Base-by-base conservation (phyloP, 1,140 invertebrate species). In the Musca domestica region DNA sequence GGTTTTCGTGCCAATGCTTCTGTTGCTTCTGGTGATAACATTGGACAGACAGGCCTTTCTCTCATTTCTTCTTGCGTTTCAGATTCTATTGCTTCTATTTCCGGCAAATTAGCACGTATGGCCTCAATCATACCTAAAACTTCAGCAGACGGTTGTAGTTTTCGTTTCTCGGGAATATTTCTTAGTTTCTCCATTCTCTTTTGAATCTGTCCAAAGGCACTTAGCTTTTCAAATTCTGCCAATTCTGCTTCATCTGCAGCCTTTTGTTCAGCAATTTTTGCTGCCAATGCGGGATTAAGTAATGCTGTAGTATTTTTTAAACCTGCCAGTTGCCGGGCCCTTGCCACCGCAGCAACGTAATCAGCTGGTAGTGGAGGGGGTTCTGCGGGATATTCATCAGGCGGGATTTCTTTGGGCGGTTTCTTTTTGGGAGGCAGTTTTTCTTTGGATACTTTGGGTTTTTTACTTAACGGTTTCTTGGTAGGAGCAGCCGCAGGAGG, bases 171-270 rank as follows among this genome's bases (percentile, higher is more conserved):
- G 0, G 56, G 27, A 41, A 34, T 19, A 19, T 20, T 17, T 34
- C 56, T 4, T 4, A 61, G 0, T 61, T 34, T 34, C 20, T 61
- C 56, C 56, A 61, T 61, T 61, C 56, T 9, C 19, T 12, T 19
- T 34, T 61, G 30, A 20, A 61, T 61, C 20, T 61, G 34, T 30
- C 34, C 56, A 61, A 34, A 17, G 17, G n/a, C 56, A n/a, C n/a
- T n/a, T 14, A 61, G 20, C 9, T 27, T 30, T 19, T 61, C 56
- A 20, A 12, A 61, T 34, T n/a, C 56, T 0, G 56, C 56, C 14
- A 19, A 17, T 20, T 27, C 56, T 10, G 56, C 56, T 17, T 61
- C 27, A 10, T 34, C 27, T 10, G 30, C 56, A 34, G 56, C 56
- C 19, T 61, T 34, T 17, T 41, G 6, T 2, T n/a, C 30, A 9